A percentile compares a stretch with the other conserved stretches of the same genome.
phyloP scores from a whole-genome alignment of 2,113 vertebrate genomes.

The Chauna torquata region DNA sequence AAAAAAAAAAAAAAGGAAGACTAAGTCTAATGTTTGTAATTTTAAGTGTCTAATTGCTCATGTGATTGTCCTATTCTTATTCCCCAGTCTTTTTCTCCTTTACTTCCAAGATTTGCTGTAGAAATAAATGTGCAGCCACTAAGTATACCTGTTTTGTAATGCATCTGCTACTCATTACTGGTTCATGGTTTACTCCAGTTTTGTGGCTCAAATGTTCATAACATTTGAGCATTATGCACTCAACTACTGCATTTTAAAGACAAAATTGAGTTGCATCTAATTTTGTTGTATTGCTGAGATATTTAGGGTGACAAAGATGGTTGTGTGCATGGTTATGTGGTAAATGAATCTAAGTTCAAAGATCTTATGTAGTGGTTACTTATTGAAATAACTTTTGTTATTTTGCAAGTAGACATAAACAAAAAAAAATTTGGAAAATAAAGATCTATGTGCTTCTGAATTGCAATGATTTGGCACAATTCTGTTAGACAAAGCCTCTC shows the following conservation, averaged over 20 bases:
- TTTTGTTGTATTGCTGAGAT: neutral
- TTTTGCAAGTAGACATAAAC: neutral
- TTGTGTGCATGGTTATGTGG: neutral
- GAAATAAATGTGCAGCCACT: neutral
- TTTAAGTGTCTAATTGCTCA: neutral
- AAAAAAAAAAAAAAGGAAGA: neutral
- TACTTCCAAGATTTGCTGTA: neutral
- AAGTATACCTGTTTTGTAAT: neutral
- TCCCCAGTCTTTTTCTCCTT: neutral
- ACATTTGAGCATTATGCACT: neutral
- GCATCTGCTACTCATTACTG: neutral
- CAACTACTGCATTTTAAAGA: neutral
- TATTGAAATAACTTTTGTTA: neutral
- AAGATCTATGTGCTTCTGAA: neutral
- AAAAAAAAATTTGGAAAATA: neutral
- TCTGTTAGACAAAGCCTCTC: neutral
- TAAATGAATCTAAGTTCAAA: neutral
- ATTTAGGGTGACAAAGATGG: neutral
- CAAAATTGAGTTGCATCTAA: neutral
- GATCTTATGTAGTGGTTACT: neutral
- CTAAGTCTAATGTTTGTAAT: neutral
- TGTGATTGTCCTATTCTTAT: neutral
- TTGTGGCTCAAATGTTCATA: too few species aligned
- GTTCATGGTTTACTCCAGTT: neutral
- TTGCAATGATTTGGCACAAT: neutral